Percentiles rank a stretch among this genome's conserved stretches.
Conservation (phyloP, 2,888 invertebrate genomes). For the Lycocerus yunnanus region DNA sequence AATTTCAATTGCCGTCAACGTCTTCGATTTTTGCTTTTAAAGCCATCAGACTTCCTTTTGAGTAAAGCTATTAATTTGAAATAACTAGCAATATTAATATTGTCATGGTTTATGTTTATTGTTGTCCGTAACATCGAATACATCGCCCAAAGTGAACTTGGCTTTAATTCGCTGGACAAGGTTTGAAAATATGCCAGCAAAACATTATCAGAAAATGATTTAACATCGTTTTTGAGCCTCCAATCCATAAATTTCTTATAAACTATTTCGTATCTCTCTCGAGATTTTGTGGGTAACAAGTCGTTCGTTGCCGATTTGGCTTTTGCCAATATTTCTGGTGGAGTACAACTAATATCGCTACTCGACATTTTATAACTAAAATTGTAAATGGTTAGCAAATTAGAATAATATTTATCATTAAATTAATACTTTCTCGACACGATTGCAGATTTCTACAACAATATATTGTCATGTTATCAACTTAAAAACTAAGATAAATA, state of each 20-base stretch:
- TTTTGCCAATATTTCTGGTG: too few relatives aligned
- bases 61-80: background rate
- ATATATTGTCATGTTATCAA: too few relatives aligned
- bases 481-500: too few relatives aligned
- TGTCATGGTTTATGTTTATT: background rate
- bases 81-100: background rate
- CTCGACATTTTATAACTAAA: too few relatives aligned
- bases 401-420: too few relatives aligned
- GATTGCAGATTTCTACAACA: too few relatives aligned
- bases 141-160: background rate
- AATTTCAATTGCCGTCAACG: background rate
- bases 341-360: too few relatives aligned
- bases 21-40: background rate
- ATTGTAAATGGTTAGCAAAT: too few relatives aligned
- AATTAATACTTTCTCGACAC: too few relatives aligned
- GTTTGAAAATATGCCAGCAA: background rate
- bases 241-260: background rate
- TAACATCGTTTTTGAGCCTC: background rate
- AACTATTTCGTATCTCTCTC: too few relatives aligned
- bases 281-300: too few relatives aligned
- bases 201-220: background rate
- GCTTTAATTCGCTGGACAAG: background rate
- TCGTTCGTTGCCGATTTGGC: too few relatives aligned
- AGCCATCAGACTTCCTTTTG: background rate
- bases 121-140: background rate